phyloP scores from a whole-genome alignment of 2,113 vertebrate genomes.

The Rousettus leschenaultii region DNA sequence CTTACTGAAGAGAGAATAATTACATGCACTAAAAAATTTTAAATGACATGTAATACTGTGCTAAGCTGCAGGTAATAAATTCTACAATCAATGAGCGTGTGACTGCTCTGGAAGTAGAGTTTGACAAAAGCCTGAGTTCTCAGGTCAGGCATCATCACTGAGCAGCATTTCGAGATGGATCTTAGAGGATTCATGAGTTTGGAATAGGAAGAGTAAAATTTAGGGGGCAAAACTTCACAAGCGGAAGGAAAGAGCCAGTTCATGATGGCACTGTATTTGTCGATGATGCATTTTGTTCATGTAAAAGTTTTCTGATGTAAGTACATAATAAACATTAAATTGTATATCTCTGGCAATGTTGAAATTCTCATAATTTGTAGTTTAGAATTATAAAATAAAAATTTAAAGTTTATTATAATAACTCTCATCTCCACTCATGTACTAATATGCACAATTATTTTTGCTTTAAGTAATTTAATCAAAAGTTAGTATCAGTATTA shows the following conservation, averaged over 20 bases:
- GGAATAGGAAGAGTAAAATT: not conserved
- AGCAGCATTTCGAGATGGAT: not conserved
- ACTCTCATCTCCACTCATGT: not conserved
- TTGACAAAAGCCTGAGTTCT: not conserved
- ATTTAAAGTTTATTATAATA: not conserved
- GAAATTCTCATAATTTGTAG: not conserved
- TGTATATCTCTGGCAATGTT: not conserved
- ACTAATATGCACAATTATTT: not conserved
- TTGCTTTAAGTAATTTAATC: not conserved
- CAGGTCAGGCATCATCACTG: not conserved
- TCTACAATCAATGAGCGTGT: not conserved
- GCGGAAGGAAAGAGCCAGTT: not conserved
- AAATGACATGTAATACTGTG: not conserved
- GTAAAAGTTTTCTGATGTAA: not conserved
- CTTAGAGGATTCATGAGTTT: not conserved
- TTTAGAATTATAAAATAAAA: slow-evolving; percentile 2
- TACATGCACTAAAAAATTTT: not conserved
- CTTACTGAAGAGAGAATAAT: not conserved
- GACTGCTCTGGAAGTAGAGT: not conserved
- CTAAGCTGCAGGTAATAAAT: not conserved
- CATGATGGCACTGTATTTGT: not conserved
- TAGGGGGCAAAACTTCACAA: not conserved
- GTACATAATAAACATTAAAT: not conserved
- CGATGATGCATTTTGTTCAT: not conserved
- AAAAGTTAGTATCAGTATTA: not conserved